A percentile compares a stretch with the other conserved stretches of the same genome.
These are phyloP conservation scores for Nyctibius bracteatus DNA, from an alignment of 2,113 vertebrate genomes.

Conservation along the genomic window DNA sequence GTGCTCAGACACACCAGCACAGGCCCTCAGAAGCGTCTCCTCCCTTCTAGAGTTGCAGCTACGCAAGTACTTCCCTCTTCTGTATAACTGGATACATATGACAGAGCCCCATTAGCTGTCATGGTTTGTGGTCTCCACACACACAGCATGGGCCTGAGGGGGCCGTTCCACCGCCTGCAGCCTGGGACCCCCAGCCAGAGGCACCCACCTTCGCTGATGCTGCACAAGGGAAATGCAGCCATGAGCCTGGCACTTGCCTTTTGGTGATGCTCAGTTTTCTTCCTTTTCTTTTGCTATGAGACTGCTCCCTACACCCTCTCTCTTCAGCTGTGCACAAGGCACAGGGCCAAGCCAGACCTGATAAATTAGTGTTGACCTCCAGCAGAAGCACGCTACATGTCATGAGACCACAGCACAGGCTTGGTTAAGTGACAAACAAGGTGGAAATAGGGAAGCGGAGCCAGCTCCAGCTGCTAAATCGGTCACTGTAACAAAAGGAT, in stretches of 20 bases:
- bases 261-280: background rate
- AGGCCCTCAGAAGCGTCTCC: background rate
- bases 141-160: fast-evolving
- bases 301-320: background rate
- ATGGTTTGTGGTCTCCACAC: background rate
- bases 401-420: background rate
- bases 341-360: background rate
- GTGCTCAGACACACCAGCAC: background rate
- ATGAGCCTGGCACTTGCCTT: background rate
- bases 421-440: background rate
- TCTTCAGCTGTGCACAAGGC: background rate
- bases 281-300: background rate
- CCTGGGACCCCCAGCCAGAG: background rate
- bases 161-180: background rate
- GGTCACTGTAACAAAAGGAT: background rate
- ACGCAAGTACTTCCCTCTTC: background rate
- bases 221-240: fast-evolving
- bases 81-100: background rate
- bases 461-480: background rate
- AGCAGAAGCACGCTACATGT: background rate
- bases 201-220: background rate
- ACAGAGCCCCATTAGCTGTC: too few relatives aligned
- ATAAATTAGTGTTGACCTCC: background rate
- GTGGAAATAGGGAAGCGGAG: background rate
- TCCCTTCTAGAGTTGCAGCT: background rate